phyloP scores from a whole-genome alignment of 2,888 invertebrate genomes.

The Drosophila borealis region DNA sequence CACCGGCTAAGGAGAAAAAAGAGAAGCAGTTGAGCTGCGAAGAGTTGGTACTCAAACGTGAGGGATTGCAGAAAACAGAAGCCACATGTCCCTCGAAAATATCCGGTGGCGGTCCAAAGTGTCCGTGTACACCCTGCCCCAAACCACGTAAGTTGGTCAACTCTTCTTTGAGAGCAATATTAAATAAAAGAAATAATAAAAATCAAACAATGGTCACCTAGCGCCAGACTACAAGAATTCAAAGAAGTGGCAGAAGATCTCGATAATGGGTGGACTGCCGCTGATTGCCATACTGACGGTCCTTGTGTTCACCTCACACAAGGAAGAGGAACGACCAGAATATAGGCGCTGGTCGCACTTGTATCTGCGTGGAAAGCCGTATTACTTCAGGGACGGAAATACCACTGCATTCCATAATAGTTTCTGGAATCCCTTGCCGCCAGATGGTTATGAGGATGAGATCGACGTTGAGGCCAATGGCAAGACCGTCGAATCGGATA shows the following conservation, averaged over 20 bases:
- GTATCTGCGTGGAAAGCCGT: conserved; percentile 57
- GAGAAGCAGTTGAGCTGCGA: conserved; percentile 21
- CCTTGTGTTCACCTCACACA: conserved; percentile 31
- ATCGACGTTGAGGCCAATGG: conserved; percentile 37
- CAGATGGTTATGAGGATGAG: conserved; percentile 72
- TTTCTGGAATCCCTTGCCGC: conserved; percentile 60
- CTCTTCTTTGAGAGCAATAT: too few species aligned
- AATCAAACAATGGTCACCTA: background rate
- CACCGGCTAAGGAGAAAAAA: background rate
- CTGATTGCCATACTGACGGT: conserved; percentile 34
- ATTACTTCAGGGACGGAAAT: conserved; percentile 55
- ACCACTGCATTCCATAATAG: conserved; percentile 56
- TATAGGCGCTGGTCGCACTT: conserved; percentile 49
- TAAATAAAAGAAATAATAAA: too few species aligned
- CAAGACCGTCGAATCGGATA: conserved; percentile 41
- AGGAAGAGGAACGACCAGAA: conserved; percentile 51
- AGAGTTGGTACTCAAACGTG: conserved; percentile 27
- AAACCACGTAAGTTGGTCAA: conserved; percentile 29
- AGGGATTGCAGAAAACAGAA: background rate
- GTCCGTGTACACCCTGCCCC: conserved; percentile 13
- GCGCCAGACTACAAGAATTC: conserved; percentile 11
- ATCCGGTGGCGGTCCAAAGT: conserved; percentile 23
- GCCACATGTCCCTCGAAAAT: background rate
- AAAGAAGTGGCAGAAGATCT: conserved; percentile 40
- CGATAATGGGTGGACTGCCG: conserved; percentile 42